Percentiles rank a stretch among this genome's conserved stretches.
These are phyloP conservation scores for Lophochroa leadbeateri DNA, from an alignment of 2,113 vertebrate genomes.

Conservation along the genomic window DNA sequence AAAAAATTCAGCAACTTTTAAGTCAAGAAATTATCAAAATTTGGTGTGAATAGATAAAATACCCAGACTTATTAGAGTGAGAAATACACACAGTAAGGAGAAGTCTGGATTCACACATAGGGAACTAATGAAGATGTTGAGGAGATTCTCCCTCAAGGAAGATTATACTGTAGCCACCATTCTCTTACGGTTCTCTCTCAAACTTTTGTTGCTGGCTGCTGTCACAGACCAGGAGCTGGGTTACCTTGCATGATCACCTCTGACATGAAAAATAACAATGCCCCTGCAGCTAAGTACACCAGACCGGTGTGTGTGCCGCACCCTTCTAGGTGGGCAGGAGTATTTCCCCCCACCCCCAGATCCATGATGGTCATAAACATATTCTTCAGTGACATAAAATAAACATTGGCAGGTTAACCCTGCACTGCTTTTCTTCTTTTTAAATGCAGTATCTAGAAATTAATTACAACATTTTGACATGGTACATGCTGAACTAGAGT, in stretches of 20 bases:
- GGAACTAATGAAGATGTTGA: not conserved
- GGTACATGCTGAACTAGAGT: slow-evolving; percentile 27
- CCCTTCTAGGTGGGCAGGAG: not conserved
- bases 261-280: not conserved
- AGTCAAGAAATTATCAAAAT: not conserved
- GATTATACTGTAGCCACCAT: not conserved
- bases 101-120: not conserved
- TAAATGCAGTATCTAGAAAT: slow-evolving; percentile 15
- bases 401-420: not conserved
- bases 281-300: not conserved
- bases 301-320: not conserved
- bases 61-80: not conserved
- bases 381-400: not conserved
- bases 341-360: not conserved
- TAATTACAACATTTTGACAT: slow-evolving; percentile 33
- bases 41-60: not conserved
- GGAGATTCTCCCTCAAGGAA: not conserved
- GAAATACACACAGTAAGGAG: not conserved
- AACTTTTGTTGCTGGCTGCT: not conserved
- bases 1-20: not conserved
- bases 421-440: not conserved
- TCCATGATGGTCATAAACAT: not conserved
- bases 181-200: not conserved
- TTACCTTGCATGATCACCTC: not conserved
- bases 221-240: not conserved